Percentiles rank a stretch among this genome's conserved stretches.
These are phyloP conservation scores for Mesembrinibis cayennensis DNA, from an alignment of 2,113 vertebrate species.

Conservation along the genomic window DNA sequence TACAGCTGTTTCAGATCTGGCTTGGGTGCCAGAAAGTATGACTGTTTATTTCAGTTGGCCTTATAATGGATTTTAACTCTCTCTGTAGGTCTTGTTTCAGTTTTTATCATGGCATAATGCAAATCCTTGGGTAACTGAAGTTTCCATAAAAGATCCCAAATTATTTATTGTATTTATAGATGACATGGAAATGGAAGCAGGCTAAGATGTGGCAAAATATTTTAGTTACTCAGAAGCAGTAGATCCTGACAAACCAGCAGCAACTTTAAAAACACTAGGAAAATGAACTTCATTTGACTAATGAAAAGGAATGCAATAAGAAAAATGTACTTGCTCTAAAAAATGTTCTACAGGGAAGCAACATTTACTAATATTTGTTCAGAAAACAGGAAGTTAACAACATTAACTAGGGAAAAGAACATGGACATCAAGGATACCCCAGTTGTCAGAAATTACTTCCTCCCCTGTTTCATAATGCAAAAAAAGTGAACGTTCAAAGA, in stretches of 20 bases:
- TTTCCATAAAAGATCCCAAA: neutral
- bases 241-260: neutral
- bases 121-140: neutral
- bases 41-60: neutral
- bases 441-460: neutral
- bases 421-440: neutral
- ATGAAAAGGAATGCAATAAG: neutral
- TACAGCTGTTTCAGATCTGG: neutral
- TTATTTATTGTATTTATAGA: neutral
- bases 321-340: neutral
- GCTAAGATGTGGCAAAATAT: neutral
- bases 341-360: neutral
- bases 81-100: neutral
- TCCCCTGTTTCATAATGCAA: neutral
- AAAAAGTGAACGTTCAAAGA: neutral
- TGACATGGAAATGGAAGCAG: neutral
- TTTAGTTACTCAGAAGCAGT: neutral
- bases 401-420: neutral
- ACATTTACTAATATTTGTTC: neutral
- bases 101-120: neutral
- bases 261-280: neutral
- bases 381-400: neutral
- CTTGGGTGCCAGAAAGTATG: neutral
- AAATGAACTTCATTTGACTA: neutral
- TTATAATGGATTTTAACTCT: neutral